phyloP scores from a whole-genome alignment of 2,113 vertebrate species.

The Tupaia tana region DNA sequence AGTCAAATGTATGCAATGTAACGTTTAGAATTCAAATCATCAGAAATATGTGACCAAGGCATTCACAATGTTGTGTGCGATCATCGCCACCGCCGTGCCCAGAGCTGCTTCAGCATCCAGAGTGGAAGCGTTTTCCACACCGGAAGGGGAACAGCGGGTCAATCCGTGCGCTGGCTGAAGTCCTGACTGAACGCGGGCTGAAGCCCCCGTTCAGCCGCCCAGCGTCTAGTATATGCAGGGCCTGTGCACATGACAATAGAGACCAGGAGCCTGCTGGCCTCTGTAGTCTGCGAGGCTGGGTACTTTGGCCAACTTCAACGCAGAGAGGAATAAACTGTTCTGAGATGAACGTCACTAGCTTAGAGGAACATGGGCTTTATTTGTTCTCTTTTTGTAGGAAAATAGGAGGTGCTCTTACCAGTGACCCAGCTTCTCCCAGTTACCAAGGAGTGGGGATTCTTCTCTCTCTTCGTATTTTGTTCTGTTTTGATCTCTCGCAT shows the following conservation, averaged over 20 bases:
- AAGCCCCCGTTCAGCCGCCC: too few relatives aligned
- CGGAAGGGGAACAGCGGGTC: background rate
- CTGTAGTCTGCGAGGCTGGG: background rate
- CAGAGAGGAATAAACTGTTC: accelerated
- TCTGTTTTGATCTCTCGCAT: background rate
- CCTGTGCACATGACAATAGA: background rate
- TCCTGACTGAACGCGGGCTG: background rate
- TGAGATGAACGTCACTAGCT: background rate
- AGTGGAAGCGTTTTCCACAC: background rate
- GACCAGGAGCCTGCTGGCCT: background rate
- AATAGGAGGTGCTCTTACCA: background rate
- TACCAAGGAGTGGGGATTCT: background rate
- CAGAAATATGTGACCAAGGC: background rate
- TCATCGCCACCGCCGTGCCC: background rate
- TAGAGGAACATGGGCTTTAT: background rate
- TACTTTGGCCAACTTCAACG: background rate
- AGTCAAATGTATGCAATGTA: background rate
- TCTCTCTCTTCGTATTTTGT: background rate
- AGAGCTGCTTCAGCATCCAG: background rate
- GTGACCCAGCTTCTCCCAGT: background rate
- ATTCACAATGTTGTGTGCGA: background rate
- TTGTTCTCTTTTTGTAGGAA: background rate
- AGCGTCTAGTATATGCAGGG: background rate
- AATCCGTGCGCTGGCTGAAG: background rate
- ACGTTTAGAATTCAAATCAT: background rate